Base-by-base conservation (phyloP, 2,888 invertebrate genomes). In the Girardia tigrina region DNA sequence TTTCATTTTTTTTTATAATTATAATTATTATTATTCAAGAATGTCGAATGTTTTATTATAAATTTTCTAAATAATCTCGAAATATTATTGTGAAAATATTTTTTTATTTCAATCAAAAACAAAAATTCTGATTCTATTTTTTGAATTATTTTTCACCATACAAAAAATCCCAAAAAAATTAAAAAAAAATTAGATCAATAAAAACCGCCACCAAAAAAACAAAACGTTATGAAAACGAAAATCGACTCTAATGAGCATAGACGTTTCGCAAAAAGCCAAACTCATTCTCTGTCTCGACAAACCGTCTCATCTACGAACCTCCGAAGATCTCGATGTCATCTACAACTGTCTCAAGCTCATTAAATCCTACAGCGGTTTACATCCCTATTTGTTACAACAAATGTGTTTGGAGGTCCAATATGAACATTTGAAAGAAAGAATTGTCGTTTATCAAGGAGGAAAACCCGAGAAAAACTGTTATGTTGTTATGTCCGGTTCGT, bases 381-480 rank as follows among this genome's bases (percentile, higher is more conserved):
- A 90, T 73, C 88, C 88, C 78, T 87, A 88, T 27, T 87, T 90
- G 76, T 85, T 90, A 75, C 89, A 89, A 81, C 90, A 90, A 84
- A 85, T 90, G 80, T 90, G 90, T 78, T 87, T 88, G 83, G 89
- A 88, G 83, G 89, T 89, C 78, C 90, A 89, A 85, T 89, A 90
- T 84, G 90, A 90, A 84, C 89, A 89, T 82, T 85, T 90, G 79
- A 90, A 90, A 56, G 71, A 77, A 77, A 79, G 80, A 79, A 77
- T 85, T 86, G 75, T 86, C 90, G 90, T 90, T 81, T 90, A 89
- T 84, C 88, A 89, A 42, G 89, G 90, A 83, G 90, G 90, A 36
- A 90, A 90, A 83, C 88, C 88, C 78, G 90, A 90, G 73, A 88
- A 89, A 79, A 90, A 89, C 83, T 90, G 90, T 90, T 90, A 90